Evolutionary conservation across 2,113 vertebrate genomes (phyloP).

Genomic region (Paramormyrops kingsleyae): DNA sequence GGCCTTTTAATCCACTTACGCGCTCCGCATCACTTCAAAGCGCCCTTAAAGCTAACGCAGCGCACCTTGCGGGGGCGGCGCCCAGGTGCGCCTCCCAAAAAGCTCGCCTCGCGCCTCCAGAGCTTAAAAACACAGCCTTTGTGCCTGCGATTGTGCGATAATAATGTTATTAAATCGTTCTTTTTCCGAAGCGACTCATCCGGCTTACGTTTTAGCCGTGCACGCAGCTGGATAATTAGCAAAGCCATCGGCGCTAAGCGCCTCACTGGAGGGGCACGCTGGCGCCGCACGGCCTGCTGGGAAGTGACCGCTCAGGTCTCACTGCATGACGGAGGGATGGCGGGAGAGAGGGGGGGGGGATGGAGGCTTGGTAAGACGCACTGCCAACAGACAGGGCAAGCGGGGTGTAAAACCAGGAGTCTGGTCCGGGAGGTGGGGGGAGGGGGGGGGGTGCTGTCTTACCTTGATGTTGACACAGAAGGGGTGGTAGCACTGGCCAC

Average conservation of each 20-base stretch:
- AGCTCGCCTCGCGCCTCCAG: not conserved
- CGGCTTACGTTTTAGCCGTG: not conserved
- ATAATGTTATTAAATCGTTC: not conserved
- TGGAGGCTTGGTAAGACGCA: not conserved
- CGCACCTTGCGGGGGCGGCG: not conserved
- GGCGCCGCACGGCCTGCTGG: too few species aligned
- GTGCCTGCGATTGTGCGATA: not conserved
- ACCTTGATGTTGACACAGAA: slow-evolving; percentile 98
- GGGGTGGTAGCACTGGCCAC: slow-evolving; percentile 97
- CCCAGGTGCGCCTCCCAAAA: not conserved
- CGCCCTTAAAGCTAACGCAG: not conserved
- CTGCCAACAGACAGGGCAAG: not conserved
- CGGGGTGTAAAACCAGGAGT: not conserved
- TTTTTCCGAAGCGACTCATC: not conserved
- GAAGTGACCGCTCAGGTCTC: not conserved
- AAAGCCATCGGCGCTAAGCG: not conserved
- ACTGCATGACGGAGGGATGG: not conserved
- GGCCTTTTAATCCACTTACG: slow-evolving; percentile 27
- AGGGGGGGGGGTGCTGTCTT: slow-evolving; percentile 20
- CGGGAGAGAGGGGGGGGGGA: not conserved
- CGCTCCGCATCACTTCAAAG: slow-evolving; percentile 25
- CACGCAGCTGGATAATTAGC: not conserved
- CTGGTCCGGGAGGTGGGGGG: not conserved
- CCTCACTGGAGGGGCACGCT: not conserved
- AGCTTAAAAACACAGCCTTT: not conserved